Percentiles rank a stretch among this genome's conserved stretches.
Conservation (phyloP, 1,140 invertebrate species). For the Delia radicum region DNA sequence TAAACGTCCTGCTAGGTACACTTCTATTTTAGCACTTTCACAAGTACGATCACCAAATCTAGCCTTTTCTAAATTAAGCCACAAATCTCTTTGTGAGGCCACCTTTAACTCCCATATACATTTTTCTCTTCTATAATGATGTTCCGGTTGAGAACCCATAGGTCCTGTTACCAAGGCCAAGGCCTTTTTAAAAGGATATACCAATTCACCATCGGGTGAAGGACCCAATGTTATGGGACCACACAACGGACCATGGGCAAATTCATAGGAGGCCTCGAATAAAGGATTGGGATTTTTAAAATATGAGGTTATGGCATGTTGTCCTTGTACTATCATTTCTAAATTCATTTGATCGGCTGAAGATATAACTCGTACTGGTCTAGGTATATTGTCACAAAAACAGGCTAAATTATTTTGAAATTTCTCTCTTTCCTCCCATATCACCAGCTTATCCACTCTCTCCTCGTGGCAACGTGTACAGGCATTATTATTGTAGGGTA, state of each 20-base stretch:
- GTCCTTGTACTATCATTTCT: conserved; percentile 76
- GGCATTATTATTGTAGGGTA: conserved; percentile 74
- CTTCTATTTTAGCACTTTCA: conserved; percentile 80
- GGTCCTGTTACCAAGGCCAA: conserved; percentile 60
- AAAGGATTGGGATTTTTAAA: conserved; percentile 80
- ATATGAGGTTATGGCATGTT: conserved; percentile 79
- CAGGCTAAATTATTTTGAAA: conserved; percentile 60
- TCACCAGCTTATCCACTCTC: conserved; percentile 76
- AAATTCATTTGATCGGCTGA: conserved; percentile 75
- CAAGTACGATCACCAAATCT: conserved; percentile 79
- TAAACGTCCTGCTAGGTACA: conserved; percentile 68
- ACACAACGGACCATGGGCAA: conserved; percentile 83
- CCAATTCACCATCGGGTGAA: conserved; percentile 76
- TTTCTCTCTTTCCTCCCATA: conserved; percentile 66
- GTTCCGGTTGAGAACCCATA: conserved; percentile 49
- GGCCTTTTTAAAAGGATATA: conserved; percentile 82
- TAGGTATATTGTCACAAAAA: conserved; percentile 65
- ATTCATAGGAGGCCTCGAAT: conserved; percentile 82
- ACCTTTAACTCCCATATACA: conserved; percentile 87
- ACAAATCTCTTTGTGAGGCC: conserved; percentile 76
- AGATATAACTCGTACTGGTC: conserved; percentile 69
- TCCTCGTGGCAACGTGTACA: conserved; percentile 83
- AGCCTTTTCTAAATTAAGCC: conserved; percentile 83
- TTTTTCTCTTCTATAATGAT: conserved; percentile 66
- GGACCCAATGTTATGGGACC: conserved; percentile 77